A percentile compares a stretch with the other conserved stretches of the same genome.
phyloP scores from a whole-genome alignment of 1,140 invertebrate genomes.

The Stegodyphus dumicola region DNA sequence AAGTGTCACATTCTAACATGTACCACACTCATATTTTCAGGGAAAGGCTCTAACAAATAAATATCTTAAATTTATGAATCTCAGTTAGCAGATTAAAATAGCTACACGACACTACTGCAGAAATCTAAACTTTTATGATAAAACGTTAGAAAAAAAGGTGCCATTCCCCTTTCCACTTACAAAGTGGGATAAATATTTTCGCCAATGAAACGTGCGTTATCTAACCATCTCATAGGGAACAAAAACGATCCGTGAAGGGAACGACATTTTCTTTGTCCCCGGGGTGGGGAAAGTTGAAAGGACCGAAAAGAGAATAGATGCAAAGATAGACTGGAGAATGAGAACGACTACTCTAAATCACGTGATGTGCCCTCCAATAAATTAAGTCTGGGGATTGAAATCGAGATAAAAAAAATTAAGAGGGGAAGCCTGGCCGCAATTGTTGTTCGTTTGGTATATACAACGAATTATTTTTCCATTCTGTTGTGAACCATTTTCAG shows the following conservation, averaged over 20 bases:
- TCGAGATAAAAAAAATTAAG: neutral
- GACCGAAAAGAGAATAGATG: neutral
- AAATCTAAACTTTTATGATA: too few relatives aligned
- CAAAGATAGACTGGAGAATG: constrained; percentile 23
- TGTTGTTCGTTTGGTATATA: too few relatives aligned
- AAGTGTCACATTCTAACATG: too few relatives aligned
- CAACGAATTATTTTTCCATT: too few relatives aligned
- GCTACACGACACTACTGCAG: too few relatives aligned
- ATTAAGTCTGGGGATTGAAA: constrained; percentile 33
- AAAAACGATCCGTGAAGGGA: neutral
- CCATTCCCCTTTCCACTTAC: neutral
- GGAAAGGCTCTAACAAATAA: too few relatives aligned
- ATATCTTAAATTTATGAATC: too few relatives aligned
- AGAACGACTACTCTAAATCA: constrained; percentile 25
- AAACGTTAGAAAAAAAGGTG: too few relatives aligned
- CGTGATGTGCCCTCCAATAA: constrained; percentile 19
- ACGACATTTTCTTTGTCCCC: constrained; percentile 20
- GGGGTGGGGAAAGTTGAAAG: neutral
- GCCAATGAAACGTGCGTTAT: neutral
- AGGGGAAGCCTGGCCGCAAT: neutral
- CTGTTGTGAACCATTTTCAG: too few relatives aligned
- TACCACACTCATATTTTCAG: too few relatives aligned
- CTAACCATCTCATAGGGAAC: neutral
- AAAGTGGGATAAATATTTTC: constrained; percentile 22
- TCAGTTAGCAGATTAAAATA: too few relatives aligned